Conservation (phyloP, 2,797 vertebrate species). For the Helicolenus hilgendorfi region DNA sequence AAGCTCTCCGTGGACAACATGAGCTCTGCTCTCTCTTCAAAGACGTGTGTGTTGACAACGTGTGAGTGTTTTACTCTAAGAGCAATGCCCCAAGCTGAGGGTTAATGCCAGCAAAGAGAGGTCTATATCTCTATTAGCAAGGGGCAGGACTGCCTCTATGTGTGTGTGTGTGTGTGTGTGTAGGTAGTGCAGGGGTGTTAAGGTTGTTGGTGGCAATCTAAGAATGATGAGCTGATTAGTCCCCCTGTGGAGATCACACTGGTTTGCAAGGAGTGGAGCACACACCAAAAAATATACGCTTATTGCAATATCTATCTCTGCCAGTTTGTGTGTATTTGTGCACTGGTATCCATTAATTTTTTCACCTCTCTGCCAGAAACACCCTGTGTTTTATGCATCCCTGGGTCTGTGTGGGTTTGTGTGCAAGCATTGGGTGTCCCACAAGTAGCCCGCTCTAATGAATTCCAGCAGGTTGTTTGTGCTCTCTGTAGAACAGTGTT, state of each 20-base stretch:
- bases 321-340: constrained; percentile 28
- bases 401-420: background rate
- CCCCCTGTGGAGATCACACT: constrained; percentile 45
- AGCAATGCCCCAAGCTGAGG: constrained; percentile 46
- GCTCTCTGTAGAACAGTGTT: constrained; percentile 43
- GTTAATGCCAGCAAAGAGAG: constrained; percentile 54
- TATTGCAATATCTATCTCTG: constrained; percentile 1
- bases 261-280: constrained; percentile 24
- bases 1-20: constrained; percentile 18
- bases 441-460: constrained; percentile 48
- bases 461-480: constrained; percentile 66
- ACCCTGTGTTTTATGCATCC: background rate
- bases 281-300: background rate
- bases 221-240: constrained; percentile 72
- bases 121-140: constrained; percentile 61
- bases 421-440: constrained; percentile 7
- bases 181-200: constrained; percentile 4
- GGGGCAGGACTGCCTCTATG: constrained; percentile 16
- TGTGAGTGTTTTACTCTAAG: constrained; percentile 34
- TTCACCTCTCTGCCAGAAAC: background rate
- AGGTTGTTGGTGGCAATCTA: constrained; percentile 54
- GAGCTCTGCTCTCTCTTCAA: constrained; percentile 9
- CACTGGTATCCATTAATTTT: constrained; percentile 5
- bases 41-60: constrained; percentile 26
- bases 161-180: background rate